Base-by-base conservation (phyloP, 2,113 vertebrate genomes). In the Verasper variegatus region DNA sequence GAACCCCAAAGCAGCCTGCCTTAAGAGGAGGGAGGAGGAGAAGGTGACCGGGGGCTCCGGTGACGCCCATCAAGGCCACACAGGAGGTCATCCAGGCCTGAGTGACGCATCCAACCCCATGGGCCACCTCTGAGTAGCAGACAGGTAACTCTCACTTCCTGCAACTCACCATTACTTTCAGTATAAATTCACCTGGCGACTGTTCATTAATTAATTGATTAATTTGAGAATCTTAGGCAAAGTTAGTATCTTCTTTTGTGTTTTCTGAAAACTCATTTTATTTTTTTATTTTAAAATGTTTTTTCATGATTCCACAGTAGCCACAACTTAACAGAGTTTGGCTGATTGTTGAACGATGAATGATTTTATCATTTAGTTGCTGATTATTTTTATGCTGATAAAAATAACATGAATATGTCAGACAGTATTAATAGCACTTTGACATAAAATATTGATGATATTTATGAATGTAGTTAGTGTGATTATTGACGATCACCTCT, bases 1-100 rank as follows among this genome's bases (percentile, higher is more conserved):
- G 74, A 99, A 99, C 91, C 98, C 98, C 89, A 99, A 99, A 98
- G 97, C 98, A 92, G 98, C 98, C 96, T 99, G 98, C 95, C 98
- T 99, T 94, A 99, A 99, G 91, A 96, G 97, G 93, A 95, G 97
- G 88, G 97, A 99, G 96, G 97, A 97, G 94, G 97, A 98, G 90
- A 99, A 99, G 93, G 96, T 96, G 87, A 97, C 96, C 85, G 96
- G 95, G 74, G 95, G 97, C 92, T 97, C 97, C 82, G 95, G 94
- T 93, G 97, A 98, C 75, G 90, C 94, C 12, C 96, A 96, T 86
- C 92, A 96, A 89, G 89, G 94, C 49, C 96, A 98, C 93, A 95
- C 96, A 83, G 96, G 96, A 90, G 91, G 95, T 91, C 97, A 97
- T 88, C 95, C 96, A 86, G 95, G 96, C 76, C 96, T 97, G 93